Evolutionary conservation across 2,797 vertebrate species (phyloP), one percentile per base, ranked within the genome.

Genomic region (Gambusia yucatana): DNA sequence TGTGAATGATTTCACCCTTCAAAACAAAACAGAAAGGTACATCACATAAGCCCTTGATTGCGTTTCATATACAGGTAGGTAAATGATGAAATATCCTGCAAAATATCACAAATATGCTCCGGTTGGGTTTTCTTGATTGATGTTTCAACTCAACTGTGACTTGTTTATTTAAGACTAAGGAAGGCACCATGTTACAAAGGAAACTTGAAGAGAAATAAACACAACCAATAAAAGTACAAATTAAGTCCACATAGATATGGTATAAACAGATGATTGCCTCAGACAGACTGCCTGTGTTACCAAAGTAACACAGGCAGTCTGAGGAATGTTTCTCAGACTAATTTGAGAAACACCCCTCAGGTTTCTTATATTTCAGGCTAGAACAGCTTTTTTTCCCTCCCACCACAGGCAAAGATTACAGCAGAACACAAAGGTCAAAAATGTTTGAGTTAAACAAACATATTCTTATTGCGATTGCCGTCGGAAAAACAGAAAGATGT

Each of bases 331-430:
- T 33, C 33, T 33, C 65, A 67, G 74, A 82, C 75, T 59, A 46
- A 65, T 30, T 14, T 2, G 1, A 80, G 76, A 85, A 85, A 80
- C 86, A 75, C 50, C 67, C 70, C 46, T 69, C 59, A 55, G 76
- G 93, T 91, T 95, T 91, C 91, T 92, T 84, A 93, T 93, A 93
- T 90, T 92, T 91, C 11, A 48, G 30, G 96, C 94, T 96, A 93
- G 76, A 85, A 90, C 81, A 88, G 70, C 10, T 6, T n/a, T 14
- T n/a, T 28, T 44, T 1, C 5, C 5, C 30, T 16, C 8, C 36
- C 39, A 25, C 39, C 22, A 43, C 41, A 16, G 41, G 16, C 11
- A 10, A 44, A 43, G 67, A 43, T 69, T 69, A 61, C 28, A 61
- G 30, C 30, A 28, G 6, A 70, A 70, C 22, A 44, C 20, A 70